Base-by-base conservation (phyloP, 2,113 vertebrate species). In the Psammodynastes pulverulentus region DNA sequence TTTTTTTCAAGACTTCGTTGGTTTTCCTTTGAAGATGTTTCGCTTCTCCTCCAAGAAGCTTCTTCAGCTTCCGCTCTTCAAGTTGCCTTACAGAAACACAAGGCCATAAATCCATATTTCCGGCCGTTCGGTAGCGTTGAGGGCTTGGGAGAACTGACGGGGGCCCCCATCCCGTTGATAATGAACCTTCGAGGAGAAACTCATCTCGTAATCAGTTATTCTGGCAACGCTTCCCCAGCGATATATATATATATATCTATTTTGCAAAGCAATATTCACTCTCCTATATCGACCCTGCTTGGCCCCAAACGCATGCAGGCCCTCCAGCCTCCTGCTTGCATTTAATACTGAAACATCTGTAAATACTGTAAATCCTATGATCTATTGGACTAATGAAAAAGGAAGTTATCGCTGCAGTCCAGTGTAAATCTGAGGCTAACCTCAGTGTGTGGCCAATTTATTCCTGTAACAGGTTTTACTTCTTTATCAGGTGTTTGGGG, bases 301-400 rank as follows among this genome's bases (percentile, higher is more conserved):
- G 94, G 92, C 95, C 96, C 94, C 95, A 91, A 93, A 95, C 90
- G 93, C 95, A 94, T 92, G 84, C 94, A 90, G 93, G 92, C 79
- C 93, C 94, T 67, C 89, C 87, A 94, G 85, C 24, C 91, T 93
- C 52, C 88, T 56, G 96, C 92, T 96, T 95, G 93, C 94, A 95
- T 96, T 96, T 96, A 96, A 95, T 93, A 86, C 92, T 84, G 95
- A 93, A 96, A 95, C 94, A 95, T 96, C 96, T 95, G 95, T 96
- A 96, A 96, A 95, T 96, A 95, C 95, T 95, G 94, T 96, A 95
- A 96, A 97, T 96, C 96, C 97, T 95, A 95, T 97, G 96, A 97
- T 97, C 97, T 97, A 97, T 96, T 97, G 96, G 94, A 95, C 96
- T 97, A 96, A 97, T 97, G 97, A 97, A 97, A 97, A 96, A 97